These are phyloP conservation scores for Hepsetus odoe DNA, from an alignment of 2,113 vertebrate genomes.

Conservation along the genomic window DNA sequence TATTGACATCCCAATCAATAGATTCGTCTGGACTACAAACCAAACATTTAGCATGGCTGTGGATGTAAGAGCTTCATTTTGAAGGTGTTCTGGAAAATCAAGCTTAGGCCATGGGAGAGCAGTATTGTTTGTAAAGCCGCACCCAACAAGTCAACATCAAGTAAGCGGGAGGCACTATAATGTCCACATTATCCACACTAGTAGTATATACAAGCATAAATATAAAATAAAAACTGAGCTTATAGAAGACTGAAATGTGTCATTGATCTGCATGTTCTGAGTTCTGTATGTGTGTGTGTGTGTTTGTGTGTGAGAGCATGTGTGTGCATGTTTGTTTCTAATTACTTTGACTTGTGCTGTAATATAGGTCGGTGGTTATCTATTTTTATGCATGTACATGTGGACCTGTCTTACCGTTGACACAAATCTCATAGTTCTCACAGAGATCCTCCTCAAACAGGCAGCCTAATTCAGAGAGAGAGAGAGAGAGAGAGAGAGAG, in stretches of 20 bases:
- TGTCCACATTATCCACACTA: not conserved
- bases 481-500: not conserved
- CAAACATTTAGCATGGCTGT: not conserved
- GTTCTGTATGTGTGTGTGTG: not conserved
- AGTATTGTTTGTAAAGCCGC: constrained; percentile 14
- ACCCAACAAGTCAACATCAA: constrained; percentile 25
- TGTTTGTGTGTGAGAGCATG: not conserved
- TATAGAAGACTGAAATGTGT: not conserved
- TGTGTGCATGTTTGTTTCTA: not conserved
- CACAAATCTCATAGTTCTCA: constrained; percentile 83
- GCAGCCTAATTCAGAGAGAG: constrained; percentile 80
- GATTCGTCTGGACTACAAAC: not conserved
- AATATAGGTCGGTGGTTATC: not conserved
- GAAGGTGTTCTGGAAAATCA: not conserved
- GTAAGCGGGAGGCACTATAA: constrained; percentile 29
- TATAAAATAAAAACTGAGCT: not conserved
- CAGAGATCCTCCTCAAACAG: constrained; percentile 88
- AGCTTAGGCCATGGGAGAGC: not conserved
- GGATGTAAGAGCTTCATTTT: not conserved
- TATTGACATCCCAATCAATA: not conserved
- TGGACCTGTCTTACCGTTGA: constrained; percentile 84
- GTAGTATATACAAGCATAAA: not conserved
- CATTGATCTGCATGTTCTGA: not conserved
- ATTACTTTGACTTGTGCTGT: constrained; percentile 33
- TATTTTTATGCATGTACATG: constrained; percentile 6